These are phyloP conservation scores for Galagoides demidoff DNA, from an alignment of 2,797 vertebrate genomes.

Conservation along the genomic window DNA sequence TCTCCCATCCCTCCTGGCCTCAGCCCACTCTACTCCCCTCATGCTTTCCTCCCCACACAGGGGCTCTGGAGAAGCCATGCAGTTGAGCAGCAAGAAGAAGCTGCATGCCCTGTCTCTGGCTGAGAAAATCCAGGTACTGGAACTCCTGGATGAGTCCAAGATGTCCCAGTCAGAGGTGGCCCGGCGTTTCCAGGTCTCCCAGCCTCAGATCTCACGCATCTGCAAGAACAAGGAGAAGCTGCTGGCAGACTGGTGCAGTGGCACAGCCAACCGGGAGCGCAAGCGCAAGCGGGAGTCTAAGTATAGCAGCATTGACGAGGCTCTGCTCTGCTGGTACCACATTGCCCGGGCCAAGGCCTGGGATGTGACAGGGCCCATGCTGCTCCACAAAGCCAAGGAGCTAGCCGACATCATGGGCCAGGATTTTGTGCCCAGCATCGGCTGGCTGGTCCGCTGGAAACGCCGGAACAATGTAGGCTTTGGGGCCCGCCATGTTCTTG, in stretches of 20 bases:
- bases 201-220: constrained; percentile 83
- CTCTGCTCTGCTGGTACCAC: constrained; percentile 82
- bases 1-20: too few species aligned
- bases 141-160: constrained; percentile 81
- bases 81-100: constrained; percentile 80
- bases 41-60: background rate
- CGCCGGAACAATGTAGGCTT: constrained; percentile 80
- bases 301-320: constrained; percentile 80
- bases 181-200: constrained; percentile 81
- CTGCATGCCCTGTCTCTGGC: constrained; percentile 81
- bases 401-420: constrained; percentile 80
- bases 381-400: constrained; percentile 83
- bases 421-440: constrained; percentile 82
- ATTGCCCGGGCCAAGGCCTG: constrained; percentile 76
- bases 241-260: constrained; percentile 82
- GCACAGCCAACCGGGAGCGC: constrained; percentile 78
- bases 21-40: background rate
- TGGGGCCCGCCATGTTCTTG: constrained; percentile 30
- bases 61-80: constrained; percentile 65
- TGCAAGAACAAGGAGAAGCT: constrained; percentile 83
- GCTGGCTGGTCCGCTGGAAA: constrained; percentile 84
- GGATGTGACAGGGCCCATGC: constrained; percentile 79
- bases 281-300: constrained; percentile 83
- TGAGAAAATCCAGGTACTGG: constrained; percentile 82
- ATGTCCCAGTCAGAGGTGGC: constrained; percentile 84